These are phyloP conservation scores for Sturnira hondurensis DNA, from an alignment of 2,113 vertebrate species.

Conservation along the genomic window DNA sequence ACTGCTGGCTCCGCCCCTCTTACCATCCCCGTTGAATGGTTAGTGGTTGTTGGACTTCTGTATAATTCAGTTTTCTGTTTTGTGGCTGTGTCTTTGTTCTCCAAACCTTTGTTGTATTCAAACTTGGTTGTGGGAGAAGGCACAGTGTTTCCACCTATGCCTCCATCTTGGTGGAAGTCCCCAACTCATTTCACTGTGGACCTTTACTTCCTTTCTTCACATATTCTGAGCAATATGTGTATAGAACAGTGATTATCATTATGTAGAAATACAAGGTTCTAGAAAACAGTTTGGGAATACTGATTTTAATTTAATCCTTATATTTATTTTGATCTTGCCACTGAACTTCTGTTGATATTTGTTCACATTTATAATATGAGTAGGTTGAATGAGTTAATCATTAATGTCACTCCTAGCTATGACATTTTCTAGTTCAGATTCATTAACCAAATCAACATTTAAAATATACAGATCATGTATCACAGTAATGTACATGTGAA, in stretches of 20 bases:
- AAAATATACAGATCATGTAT: neutral
- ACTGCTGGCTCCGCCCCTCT: no score
- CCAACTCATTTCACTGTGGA: neutral
- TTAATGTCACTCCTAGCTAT: neutral
- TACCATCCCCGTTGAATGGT: no score
- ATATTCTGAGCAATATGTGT: neutral
- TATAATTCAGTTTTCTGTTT: no score
- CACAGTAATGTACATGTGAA: no score
- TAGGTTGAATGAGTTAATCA: neutral
- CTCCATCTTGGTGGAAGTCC: no score
- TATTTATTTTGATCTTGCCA: neutral
- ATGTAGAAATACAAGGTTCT: neutral
- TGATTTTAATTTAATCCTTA: neutral
- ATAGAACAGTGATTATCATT: neutral
- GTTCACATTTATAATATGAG: neutral
- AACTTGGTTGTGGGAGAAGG: no score
- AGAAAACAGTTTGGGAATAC: conserved; percentile 12
- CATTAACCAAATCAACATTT: neutral
- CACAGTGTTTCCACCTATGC: no score
- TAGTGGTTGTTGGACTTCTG: no score
- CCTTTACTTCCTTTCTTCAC: neutral
- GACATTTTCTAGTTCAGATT: conserved; percentile 25
- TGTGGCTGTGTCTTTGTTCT: no score
- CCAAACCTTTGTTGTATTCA: no score
- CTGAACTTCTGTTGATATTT: neutral